Base-by-base conservation (phyloP, 2,797 vertebrate species). In the Morelia viridis region DNA sequence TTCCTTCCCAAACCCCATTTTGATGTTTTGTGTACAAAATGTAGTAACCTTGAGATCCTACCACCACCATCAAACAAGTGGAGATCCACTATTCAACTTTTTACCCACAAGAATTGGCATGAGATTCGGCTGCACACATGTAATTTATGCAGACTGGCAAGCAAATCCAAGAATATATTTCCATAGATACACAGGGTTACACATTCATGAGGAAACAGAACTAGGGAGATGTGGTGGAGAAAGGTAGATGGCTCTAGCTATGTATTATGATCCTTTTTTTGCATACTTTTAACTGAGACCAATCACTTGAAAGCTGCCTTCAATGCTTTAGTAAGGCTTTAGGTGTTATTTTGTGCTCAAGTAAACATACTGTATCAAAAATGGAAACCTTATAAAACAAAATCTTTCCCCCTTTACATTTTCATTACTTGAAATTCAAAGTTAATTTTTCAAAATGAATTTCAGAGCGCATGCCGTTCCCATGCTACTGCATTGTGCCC, bases 401-500 rank as follows among this genome's bases (percentile, higher is more conserved):
- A 2, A 26, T 76, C 2, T 76, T 89, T 22, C 13, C 24, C 71
- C 57, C 35, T 87, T 94, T 93, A 93, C 94, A 94, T 95, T 93
- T 95, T 86, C 88, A 94, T 94, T 94, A 5, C 41, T 41, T 41
- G 41, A 41, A 41, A 41, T 41, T 41, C 41, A 41, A 41, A 41
- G 41, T 41, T 41, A 41, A 41, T 41, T 41, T 96, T 97, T 97
- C 94, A 95, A 93, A 41, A 96, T 91, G 85, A 93, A 94, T 95
- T 93, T 95, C 96, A 92, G 92, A 94, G 94, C 90, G 91, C 94
- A 92, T 91, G 53, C 92, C 95, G 94, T 96, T 95, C 96, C 91
- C 94, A 94, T 91, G 96, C 95, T 96, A 95, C 95, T 95, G 95
- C 96, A 96, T 96, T 94, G 94, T 95, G 41, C 94, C 96, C 95